phyloP scores from a whole-genome alignment of 2,113 vertebrate genomes.

The Thermophis baileyi region DNA sequence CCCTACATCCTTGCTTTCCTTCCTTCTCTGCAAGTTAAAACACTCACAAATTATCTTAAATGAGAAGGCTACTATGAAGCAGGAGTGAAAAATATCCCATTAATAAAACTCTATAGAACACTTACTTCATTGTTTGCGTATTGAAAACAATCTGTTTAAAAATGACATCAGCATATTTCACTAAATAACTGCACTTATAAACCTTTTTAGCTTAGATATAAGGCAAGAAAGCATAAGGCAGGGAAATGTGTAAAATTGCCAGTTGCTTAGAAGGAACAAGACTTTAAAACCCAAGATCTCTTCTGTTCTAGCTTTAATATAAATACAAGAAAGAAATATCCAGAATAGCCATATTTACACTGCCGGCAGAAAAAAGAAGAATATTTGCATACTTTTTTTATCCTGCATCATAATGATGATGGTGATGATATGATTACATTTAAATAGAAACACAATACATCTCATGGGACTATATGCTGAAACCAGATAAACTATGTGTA shows the following conservation, averaged over 20 bases:
- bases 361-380: not conserved
- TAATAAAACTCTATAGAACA: slow-evolving; percentile 49
- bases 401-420: not conserved
- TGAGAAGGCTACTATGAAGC: slow-evolving; percentile 46
- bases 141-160: slow-evolving; percentile 24
- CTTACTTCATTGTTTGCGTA: slow-evolving; percentile 24
- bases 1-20: slow-evolving; percentile 16
- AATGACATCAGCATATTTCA: slow-evolving; percentile 63
- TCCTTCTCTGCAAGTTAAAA: slow-evolving; percentile 25
- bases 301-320: not conserved
- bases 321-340: not conserved
- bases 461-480: not conserved
- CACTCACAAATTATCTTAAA: slow-evolving; percentile 54
- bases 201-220: slow-evolving; percentile 52
- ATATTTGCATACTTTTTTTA: not conserved
- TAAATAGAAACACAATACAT: not conserved
- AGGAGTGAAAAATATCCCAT: slow-evolving; percentile 41
- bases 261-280: slow-evolving; percentile 32
- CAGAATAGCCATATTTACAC: not conserved
- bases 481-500: not conserved
- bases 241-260: slow-evolving; percentile 21
- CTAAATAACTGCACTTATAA: slow-evolving; percentile 53
- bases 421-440: not conserved
- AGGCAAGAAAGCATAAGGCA: slow-evolving; percentile 45
- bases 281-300: not conserved